These are phyloP conservation scores for Ctenochaetus hawaiiensis DNA, from an alignment of 2,797 vertebrate genomes.

Conservation along the genomic window DNA sequence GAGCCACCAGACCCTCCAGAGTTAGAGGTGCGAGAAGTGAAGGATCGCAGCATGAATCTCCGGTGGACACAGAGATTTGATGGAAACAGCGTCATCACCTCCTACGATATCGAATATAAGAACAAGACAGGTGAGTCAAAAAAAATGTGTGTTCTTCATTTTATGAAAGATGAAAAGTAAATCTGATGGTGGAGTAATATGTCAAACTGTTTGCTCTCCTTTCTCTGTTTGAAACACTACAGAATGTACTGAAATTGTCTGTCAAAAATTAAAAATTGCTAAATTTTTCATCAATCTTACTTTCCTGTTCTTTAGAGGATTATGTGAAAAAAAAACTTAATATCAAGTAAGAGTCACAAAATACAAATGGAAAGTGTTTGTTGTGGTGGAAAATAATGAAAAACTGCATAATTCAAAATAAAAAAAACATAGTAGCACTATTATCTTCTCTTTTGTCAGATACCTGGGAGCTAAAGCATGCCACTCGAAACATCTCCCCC, in stretches of 20 bases:
- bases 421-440: not conserved
- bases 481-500: conserved; percentile 97
- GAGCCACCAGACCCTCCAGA: conserved; percentile 98
- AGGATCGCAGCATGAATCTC: conserved; percentile 97
- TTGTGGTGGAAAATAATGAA: not conserved
- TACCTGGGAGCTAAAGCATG: conserved; percentile 97
- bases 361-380: not conserved
- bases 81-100: conserved; percentile 97
- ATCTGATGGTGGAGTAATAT: not conserved
- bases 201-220: not conserved
- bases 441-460: conserved; percentile 79
- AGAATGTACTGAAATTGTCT: not conserved
- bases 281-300: not conserved
- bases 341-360: not conserved
- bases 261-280: not conserved
- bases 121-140: conserved; percentile 92
- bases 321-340: not conserved
- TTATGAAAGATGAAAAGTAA: not conserved
- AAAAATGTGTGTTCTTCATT: not conserved
- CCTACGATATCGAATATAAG: conserved; percentile 98
- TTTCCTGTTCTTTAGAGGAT: not conserved
- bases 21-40: conserved; percentile 96
- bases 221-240: not conserved
- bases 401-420: not conserved
- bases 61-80: conserved; percentile 98